These are phyloP conservation scores for Phataginus tetradactyla DNA, from an alignment of 2,797 vertebrate genomes.

Conservation along the genomic window DNA sequence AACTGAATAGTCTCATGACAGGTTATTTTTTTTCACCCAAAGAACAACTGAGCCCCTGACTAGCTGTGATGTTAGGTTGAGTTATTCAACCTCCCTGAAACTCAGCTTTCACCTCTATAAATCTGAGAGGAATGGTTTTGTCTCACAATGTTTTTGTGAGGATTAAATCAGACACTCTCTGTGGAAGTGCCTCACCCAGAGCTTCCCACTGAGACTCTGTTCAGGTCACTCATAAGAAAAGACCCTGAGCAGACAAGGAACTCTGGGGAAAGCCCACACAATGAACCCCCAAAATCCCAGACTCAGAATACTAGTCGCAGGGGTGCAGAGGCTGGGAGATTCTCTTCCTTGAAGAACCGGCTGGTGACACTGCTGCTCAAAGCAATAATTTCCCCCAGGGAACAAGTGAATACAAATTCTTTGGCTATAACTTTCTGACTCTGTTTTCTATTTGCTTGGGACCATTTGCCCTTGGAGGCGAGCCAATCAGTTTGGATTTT, in stretches of 20 bases:
- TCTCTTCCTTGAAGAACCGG: not conserved
- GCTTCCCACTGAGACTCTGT: not conserved
- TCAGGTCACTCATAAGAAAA: not conserved
- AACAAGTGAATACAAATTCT: conserved; percentile 20
- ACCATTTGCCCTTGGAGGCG: not conserved
- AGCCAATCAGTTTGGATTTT: not conserved
- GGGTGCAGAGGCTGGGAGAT: not conserved
- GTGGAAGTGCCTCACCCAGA: not conserved
- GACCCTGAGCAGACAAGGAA: not conserved
- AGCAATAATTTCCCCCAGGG: not conserved
- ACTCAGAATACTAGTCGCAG: not conserved
- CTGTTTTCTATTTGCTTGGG: not conserved
- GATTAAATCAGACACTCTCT: not conserved
- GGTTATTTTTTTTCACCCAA: not conserved
- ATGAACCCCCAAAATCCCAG: not conserved
- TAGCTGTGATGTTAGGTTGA: not conserved
- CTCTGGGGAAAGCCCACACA: accelerated
- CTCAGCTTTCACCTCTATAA: not conserved
- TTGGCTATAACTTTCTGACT: not conserved
- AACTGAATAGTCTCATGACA: not conserved
- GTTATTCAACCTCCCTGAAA: conserved; percentile 30
- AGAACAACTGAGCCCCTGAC: not conserved
- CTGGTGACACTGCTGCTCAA: not conserved
- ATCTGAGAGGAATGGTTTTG: not conserved
- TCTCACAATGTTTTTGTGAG: not conserved